These are phyloP conservation scores for Hypomecis punctinalis DNA, from an alignment of 2,888 invertebrate genomes.

Conservation along the genomic window DNA sequence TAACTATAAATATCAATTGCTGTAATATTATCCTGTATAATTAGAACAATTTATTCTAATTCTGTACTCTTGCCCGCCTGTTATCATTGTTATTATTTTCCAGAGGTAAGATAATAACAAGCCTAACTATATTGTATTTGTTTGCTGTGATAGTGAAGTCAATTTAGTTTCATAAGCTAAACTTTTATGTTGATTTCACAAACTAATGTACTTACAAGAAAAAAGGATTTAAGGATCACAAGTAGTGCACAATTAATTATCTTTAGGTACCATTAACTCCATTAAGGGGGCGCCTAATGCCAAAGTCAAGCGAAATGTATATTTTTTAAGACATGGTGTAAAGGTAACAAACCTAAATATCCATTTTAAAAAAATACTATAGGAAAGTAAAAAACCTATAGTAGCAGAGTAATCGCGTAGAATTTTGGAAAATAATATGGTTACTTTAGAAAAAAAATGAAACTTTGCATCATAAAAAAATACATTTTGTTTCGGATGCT, in stretches of 20 bases:
- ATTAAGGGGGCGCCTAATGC: no score
- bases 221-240: not conserved
- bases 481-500: no score
- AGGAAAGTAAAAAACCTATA: no score
- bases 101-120: not conserved
- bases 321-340: no score
- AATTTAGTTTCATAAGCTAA: conserved; percentile 5
- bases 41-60: not conserved
- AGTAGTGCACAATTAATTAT: conserved; percentile 4
- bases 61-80: not conserved
- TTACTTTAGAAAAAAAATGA: no score
- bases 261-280: not conserved
- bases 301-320: no score
- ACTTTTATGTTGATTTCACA: not conserved
- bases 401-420: no score
- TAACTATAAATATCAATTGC: no score
- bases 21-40: not conserved
- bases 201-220: not conserved
- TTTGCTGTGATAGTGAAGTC: conserved; percentile 24
- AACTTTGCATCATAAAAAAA: no score
- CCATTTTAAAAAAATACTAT: no score
- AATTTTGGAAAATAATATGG: no score
- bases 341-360: no score
- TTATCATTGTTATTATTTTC: not conserved
- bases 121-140: conserved; percentile 16